Evolutionary conservation across 2,888 invertebrate genomes (phyloP).

Genomic region (Steromphala cineraria): DNA sequence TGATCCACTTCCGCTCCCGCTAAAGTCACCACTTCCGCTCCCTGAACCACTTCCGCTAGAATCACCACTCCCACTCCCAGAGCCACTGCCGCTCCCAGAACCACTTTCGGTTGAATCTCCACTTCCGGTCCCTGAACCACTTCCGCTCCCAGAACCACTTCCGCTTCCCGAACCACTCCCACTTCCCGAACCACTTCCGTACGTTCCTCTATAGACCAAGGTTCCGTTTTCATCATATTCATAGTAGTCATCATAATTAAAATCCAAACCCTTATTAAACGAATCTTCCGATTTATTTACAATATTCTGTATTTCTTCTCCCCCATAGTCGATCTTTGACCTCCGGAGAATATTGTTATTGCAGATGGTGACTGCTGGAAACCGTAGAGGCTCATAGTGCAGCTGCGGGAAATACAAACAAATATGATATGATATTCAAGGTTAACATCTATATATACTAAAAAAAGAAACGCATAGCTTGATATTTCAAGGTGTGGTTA

Average conservation of each 20-base stretch:
- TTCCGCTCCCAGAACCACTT: not conserved
- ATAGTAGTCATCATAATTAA: too few species aligned
- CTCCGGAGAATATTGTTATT: not conserved
- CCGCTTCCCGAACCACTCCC: not conserved
- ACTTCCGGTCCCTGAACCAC: not conserved
- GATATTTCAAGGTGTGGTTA: too few species aligned
- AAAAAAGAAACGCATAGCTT: too few species aligned
- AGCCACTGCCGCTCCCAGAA: not conserved
- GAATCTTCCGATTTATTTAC: not conserved
- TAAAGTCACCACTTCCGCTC: not conserved
- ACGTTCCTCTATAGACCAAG: not conserved
- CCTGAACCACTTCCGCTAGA: not conserved
- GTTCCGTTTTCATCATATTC: too few species aligned
- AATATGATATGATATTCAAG: too few species aligned
- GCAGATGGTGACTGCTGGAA: constrained; percentile 4
- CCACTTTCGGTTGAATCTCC: not conserved
- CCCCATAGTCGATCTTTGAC: not conserved
- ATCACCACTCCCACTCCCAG: not conserved
- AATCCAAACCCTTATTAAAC: not conserved
- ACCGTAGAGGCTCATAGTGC: not conserved
- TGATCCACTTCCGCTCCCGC: not conserved
- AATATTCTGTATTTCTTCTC: not conserved
- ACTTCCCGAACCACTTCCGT: not conserved
- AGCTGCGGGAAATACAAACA: not conserved
- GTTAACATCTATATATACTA: too few species aligned